These are phyloP conservation scores for Papilio dardanus DNA, from an alignment of 1,140 invertebrate species.

Conservation along the genomic window DNA sequence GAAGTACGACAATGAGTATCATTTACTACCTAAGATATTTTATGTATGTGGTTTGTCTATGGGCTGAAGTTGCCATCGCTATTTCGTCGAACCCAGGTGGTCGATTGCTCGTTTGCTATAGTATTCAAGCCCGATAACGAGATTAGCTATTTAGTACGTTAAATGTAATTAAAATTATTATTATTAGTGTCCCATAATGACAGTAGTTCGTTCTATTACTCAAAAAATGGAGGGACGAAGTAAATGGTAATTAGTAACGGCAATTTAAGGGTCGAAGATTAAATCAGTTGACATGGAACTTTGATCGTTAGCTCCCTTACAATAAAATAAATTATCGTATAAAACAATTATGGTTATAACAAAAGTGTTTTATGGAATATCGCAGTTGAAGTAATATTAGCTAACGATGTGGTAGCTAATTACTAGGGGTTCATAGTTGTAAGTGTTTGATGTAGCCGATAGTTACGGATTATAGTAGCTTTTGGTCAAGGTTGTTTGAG, in stretches of 20 bases:
- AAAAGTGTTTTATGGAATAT: constrained; percentile 28
- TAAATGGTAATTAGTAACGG: constrained; percentile 23
- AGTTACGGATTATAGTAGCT: not conserved
- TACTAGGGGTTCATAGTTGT: not conserved
- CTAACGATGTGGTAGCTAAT: constrained; percentile 21
- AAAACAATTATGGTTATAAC: constrained; percentile 6
- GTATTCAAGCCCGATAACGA: too few relatives aligned
- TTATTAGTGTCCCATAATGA: not conserved
- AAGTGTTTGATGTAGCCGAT: constrained; percentile 4
- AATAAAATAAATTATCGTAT: constrained; percentile 13
- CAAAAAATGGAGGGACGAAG: constrained; percentile 21
- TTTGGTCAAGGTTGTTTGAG: not conserved
- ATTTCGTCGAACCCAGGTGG: too few relatives aligned
- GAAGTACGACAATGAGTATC: too few relatives aligned
- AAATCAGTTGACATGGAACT: constrained; percentile 4
- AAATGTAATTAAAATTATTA: constrained; percentile 9
- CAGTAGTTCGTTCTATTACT: constrained; percentile 20
- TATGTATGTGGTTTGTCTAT: too few relatives aligned
- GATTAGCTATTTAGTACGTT: not conserved
- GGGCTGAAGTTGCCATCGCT: too few relatives aligned
- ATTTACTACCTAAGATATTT: too few relatives aligned
- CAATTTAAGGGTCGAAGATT: constrained; percentile 32
- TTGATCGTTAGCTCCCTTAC: not conserved
- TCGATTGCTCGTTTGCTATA: not conserved
- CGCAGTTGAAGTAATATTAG: constrained; percentile 10